Evolutionary conservation across 23 tunicate genomes (phyloP), one percentile per base, ranked within the genome.

Genomic region (Clavelina lepadiformis): DNA sequence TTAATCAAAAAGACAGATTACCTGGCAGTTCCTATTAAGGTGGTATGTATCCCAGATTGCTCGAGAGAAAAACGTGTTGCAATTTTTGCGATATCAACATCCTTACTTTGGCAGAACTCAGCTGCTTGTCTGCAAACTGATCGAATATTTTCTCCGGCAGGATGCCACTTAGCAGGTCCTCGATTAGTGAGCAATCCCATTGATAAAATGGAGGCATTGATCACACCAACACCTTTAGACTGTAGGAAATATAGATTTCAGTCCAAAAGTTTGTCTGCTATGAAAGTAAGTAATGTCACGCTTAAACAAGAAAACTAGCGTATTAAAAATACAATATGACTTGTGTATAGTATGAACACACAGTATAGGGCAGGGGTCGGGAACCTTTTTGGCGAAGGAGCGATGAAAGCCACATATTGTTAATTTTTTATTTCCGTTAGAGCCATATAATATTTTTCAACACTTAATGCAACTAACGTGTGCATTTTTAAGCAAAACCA

Each of bases 141-240:
- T 37, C 65, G 51, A 13, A 82, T 82, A 1, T 73, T 29, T 19
- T 73, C 71, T 5, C 58, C 35, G 8, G 96, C 96, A 6, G 96
- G 96, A 68, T 88, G 96, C 96, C 96, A 88, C 13, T 44, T 34
- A 18, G 63, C 56, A 8, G 96, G 88, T 18, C 96, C 96, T n/a
- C 69, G 52, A 30, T 70, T 60, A 25, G 89, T 67, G 2, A 88
- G 69, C n/a, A 88, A 66, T 1, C 96, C 96, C 96, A 88, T 88
- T 1, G 88, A 83, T 28, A 88, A 28, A 6, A 73, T 55, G n/a
- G 89, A 81, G 4, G 82, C 96, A 81, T 88, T 88, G 20, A 88
- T 81, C 2, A 88, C 82, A 3, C 82, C 96, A 28, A 88, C 45
- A 22, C 74, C 88, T 5, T 34, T 28, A 31, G 50, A 31, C 86